Evolutionary conservation across 2,797 vertebrate genomes (phyloP).

Genomic region (Onychomys leucogaster): DNA sequence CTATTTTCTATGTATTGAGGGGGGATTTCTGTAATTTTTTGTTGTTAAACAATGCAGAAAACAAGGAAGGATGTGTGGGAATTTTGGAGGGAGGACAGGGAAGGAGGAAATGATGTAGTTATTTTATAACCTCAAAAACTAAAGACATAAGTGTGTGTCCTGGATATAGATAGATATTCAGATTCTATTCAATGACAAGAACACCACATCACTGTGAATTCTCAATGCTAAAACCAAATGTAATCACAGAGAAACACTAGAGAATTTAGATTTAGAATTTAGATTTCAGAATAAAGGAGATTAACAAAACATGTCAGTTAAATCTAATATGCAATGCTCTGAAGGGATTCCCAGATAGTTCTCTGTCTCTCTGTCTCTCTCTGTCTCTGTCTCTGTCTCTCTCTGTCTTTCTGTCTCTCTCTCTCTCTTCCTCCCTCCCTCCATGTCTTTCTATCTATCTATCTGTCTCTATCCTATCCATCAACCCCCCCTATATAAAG

Average conservation of each 20-base stretch:
- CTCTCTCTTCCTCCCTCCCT: no score
- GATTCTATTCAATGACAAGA: neutral
- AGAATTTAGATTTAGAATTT: neutral
- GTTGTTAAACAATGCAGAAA: neutral
- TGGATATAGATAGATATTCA: neutral
- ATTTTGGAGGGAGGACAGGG: neutral
- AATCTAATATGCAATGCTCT: neutral
- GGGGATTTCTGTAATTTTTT: neutral
- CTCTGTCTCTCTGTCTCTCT: neutral
- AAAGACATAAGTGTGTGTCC: neutral
- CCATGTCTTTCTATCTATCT: no score
- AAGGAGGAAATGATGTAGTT: neutral
- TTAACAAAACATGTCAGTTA: neutral
- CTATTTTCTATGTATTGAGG: neutral
- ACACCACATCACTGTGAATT: neutral
- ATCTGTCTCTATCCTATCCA: no score
- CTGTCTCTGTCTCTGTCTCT: no score
- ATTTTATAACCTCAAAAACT: neutral
- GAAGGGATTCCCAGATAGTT: neutral
- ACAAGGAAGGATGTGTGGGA: no score
- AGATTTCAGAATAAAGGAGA: conserved; percentile 38
- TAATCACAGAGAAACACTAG: conserved; percentile 8
- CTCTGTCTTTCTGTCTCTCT: no score
- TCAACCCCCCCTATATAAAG: neutral
- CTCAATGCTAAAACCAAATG: neutral